Base-by-base conservation (phyloP, 2,888 invertebrate genomes). In the Drosophila hamatofila region DNA sequence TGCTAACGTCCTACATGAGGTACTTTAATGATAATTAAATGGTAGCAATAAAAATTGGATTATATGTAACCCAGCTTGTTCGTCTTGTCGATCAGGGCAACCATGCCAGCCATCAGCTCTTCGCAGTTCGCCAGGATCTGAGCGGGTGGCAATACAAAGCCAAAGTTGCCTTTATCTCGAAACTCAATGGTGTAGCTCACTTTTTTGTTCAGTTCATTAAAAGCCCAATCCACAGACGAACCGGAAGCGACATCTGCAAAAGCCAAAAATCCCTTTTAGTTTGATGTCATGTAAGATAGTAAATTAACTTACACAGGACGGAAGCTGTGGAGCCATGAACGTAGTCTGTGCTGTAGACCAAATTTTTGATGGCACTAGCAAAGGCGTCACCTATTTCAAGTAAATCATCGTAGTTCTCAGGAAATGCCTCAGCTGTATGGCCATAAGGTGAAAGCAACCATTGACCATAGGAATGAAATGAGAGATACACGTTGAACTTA, bases 1-100 rank as follows among this genome's bases (percentile, higher is more conserved):
- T 99, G 59, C 95, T 99, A 86, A 97, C 98, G 14, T 98, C 98
- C 0, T 99, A 99, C 92, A 97, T 95, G 41, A 94, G 94, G 70
- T 94, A 95, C 75, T 88, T 90, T 64, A 91, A 85, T 69, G 70
- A 81, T 11, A 65, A 81, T 6, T 64, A 52, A 48, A 5, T 9
- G 5, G 6, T 16, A 16, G 21, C 21, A 59, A 62, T 42, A 58
- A 59, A 63, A 8, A 30, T 14, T 44, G 27, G 23, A 52, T 74
- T 81, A 93, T 41, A 93, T 91, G 72, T 94, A 95, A 8, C 93
- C 93, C 52, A 94, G 81, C 8, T 92, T 91, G 6, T 87, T 86
- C 1, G 95, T 94, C 77, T 94, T 94, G 0, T 87, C 83, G 14
- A 95, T 92, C 39, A 95, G 86, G 6, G 94, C 93, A 0, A 93